Conservation (phyloP, 2,113 vertebrate genomes). For the Bubo bubo region DNA sequence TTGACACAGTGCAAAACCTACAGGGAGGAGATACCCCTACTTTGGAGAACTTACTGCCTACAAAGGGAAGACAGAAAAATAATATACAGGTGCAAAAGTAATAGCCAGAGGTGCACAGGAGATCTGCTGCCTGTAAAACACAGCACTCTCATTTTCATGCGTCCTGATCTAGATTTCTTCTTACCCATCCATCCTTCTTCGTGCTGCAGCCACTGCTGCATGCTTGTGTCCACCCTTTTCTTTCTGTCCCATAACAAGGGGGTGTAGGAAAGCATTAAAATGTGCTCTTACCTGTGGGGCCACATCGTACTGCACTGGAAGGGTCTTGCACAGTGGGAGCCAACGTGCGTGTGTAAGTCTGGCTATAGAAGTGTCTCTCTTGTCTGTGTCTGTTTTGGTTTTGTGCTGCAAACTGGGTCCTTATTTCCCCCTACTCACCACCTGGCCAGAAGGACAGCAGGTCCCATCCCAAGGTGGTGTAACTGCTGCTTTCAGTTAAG, state of each 20-base stretch:
- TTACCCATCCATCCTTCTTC: neutral
- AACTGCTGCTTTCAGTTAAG: neutral
- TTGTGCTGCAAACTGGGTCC: neutral
- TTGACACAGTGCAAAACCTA: neutral
- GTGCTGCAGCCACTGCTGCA: neutral
- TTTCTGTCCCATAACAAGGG: neutral
- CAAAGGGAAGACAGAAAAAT: neutral
- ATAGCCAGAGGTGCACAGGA: neutral
- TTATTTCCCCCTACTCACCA: fast-evolving
- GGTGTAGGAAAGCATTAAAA: neutral
- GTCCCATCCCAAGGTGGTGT: neutral
- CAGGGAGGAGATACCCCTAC: neutral
- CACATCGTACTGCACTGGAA: fast-evolving
- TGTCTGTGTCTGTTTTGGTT: neutral
- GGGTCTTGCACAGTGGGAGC: neutral
- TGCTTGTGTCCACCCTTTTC: neutral
- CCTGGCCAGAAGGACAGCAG: neutral
- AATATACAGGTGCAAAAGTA: neutral
- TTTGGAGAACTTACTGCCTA: neutral
- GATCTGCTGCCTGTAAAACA: neutral
- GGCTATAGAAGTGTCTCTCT: neutral
- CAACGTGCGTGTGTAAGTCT: fast-evolving
- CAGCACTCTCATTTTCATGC: neutral
- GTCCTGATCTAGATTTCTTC: neutral
- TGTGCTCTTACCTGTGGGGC: neutral